These are phyloP conservation scores for Plagodis pulveraria DNA, from an alignment of 2,888 invertebrate genomes.

Conservation along the genomic window DNA sequence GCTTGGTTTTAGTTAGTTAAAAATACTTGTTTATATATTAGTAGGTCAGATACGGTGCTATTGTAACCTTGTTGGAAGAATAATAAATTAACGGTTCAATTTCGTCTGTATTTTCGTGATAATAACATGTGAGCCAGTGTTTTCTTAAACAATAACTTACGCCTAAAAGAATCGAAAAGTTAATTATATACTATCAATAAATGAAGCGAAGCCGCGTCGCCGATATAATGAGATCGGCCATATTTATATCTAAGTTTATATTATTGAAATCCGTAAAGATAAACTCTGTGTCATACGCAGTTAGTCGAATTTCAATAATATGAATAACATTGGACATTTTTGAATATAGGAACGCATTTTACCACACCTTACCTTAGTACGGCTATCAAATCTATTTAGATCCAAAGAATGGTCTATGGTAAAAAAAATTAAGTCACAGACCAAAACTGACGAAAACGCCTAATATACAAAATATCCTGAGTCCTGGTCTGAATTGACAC, in stretches of 20 bases:
- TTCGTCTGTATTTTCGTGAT: too few species aligned
- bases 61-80: too few species aligned
- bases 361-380: not conserved
- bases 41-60: too few species aligned
- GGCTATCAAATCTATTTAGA: too few species aligned
- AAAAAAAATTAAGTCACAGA: too few species aligned
- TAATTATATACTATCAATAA: slow-evolving; percentile 23
- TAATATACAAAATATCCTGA: too few species aligned
- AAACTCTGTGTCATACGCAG: slow-evolving; percentile 24
- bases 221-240: slow-evolving; percentile 27
- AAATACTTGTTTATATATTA: too few species aligned
- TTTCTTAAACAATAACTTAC: slow-evolving; percentile 30
- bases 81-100: too few species aligned
- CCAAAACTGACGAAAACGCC: too few species aligned
- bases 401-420: too few species aligned
- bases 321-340: slow-evolving; percentile 19
- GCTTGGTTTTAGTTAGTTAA: too few species aligned
- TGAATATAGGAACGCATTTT: slow-evolving; percentile 8
- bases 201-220: slow-evolving; percentile 30
- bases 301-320: slow-evolving; percentile 34
- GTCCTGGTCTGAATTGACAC: too few species aligned
- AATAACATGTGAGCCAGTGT: slow-evolving; percentile 19
- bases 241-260: slow-evolving; percentile 21
- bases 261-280: slow-evolving; percentile 32
- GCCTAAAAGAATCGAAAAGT: slow-evolving; percentile 32